phyloP scores from a whole-genome alignment of 1,140 invertebrate genomes.

The Goniozus legneri region DNA sequence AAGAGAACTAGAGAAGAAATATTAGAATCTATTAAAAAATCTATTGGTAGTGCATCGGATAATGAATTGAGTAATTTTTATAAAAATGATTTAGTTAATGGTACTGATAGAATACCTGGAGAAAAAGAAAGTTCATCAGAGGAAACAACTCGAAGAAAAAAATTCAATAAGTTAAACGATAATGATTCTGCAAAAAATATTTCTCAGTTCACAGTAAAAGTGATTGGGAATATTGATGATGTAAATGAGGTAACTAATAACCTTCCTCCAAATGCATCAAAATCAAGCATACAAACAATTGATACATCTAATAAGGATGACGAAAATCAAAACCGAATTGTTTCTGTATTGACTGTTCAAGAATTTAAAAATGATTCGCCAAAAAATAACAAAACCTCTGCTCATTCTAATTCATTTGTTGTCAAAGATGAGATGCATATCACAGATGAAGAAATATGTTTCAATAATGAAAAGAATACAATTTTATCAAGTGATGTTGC shows the following conservation, averaged over 20 bases:
- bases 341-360: constrained; percentile 27
- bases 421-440: no score
- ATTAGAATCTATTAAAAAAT: constrained; percentile 23
- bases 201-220: constrained; percentile 34
- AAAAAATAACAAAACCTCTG: constrained; percentile 4
- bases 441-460: constrained; percentile 4
- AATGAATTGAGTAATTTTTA: constrained; percentile 6
- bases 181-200: neutral
- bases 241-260: constrained; percentile 38
- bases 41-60: constrained; percentile 14
- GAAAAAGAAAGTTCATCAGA: constrained; percentile 4
- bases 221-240: constrained; percentile 38
- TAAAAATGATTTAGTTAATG: constrained; percentile 9
- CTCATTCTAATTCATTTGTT: no score
- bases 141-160: neutral
- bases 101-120: neutral
- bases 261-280: constrained; percentile 21
- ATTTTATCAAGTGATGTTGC: no score
- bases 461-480: constrained; percentile 1
- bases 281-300: constrained; percentile 5
- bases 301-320: constrained; percentile 1
- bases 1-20: constrained; percentile 24
- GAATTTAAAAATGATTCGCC: constrained; percentile 6
- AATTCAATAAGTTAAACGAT: neutral
- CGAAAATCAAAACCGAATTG: constrained; percentile 17